Base-by-base conservation (phyloP, 2,113 vertebrate genomes). In the Lamprotornis superbus region DNA sequence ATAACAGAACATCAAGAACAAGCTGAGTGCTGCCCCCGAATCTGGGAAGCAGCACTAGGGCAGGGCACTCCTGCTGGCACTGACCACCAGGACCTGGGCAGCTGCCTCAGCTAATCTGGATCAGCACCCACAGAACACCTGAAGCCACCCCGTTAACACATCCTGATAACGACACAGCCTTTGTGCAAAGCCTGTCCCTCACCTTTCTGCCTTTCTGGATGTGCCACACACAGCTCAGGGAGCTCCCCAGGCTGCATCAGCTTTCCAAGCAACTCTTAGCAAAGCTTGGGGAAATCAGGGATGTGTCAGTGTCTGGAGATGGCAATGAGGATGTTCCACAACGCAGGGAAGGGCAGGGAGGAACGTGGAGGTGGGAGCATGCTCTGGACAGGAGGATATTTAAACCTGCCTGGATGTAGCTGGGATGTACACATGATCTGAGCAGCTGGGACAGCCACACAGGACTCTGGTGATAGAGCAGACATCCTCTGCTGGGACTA, bases 21-120 rank as follows among this genome's bases (percentile, higher is more conserved):
- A 52, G 16, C 1, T 0, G 2, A 44, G 76, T 1, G 40, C 46
- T 73, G 46, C 40, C 18, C 7, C 2, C 3, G 30, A 15, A 6
- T 46, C 11, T 28, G 64, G 5, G 3, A 59, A 47, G 37, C 23
- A 42, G 65, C 19, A 37, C 9, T 7, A 11, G 3, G 27, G 47
- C 65, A 89, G 53, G 46, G 42, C 1, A 3, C 9, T 55, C 28
- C 35, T 7, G 5, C 80, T 61, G 46, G 35, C 60, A 5, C 1
- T 69, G 24, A 27, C 2, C 39, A 49, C 22, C 19, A 35, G 30
- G 0, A 37, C 3, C 42, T 15, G 25, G 40, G 40, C 10, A 65
- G 31, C 37, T 78, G n/a, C 42, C 59, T 4, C 73, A 35, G 33
- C 24, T 64, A 0, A 39, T 7, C 15, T 69, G 63, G 18, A n/a